A percentile compares a stretch with the other conserved stretches of the same genome.
Evolutionary conservation across 2,888 invertebrate genomes (phyloP).

Genomic region (Ceriagrion tenellum): DNA sequence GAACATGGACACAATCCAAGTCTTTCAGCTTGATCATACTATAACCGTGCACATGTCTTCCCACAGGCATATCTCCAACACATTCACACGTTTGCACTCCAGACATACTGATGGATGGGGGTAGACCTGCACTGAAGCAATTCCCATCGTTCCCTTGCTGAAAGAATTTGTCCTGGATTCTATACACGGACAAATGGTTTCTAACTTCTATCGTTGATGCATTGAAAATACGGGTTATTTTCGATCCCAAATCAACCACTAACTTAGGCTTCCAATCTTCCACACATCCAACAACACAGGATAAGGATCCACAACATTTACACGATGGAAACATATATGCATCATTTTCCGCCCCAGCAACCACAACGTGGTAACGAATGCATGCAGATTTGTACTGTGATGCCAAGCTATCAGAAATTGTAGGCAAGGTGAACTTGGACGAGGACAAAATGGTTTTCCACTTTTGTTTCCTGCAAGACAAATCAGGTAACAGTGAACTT

Average conservation of each 20-base stretch:
- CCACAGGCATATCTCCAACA: background rate
- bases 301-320: constrained; percentile 7
- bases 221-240: constrained; percentile 60
- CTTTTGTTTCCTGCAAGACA: constrained; percentile 51
- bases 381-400: constrained; percentile 25
- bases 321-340: constrained; percentile 37
- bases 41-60: background rate
- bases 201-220: constrained; percentile 18
- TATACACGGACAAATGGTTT: constrained; percentile 50
- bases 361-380: constrained; percentile 51
- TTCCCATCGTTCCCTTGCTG: background rate
- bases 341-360: constrained; percentile 41
- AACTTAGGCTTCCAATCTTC: constrained; percentile 58
- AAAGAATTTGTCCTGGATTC: constrained; percentile 43
- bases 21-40: background rate
- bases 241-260: constrained; percentile 48
- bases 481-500: background rate
- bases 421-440: constrained; percentile 40
- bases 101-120: background rate
- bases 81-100: background rate
- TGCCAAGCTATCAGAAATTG: background rate
- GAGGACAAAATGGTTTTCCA: constrained; percentile 21
- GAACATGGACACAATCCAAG: constrained; percentile 23
- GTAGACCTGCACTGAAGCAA: background rate
- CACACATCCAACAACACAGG: constrained; percentile 41